Evolutionary conservation across 1,140 invertebrate species (phyloP).

Genomic region (Ceratoteleas bidentatus): DNA sequence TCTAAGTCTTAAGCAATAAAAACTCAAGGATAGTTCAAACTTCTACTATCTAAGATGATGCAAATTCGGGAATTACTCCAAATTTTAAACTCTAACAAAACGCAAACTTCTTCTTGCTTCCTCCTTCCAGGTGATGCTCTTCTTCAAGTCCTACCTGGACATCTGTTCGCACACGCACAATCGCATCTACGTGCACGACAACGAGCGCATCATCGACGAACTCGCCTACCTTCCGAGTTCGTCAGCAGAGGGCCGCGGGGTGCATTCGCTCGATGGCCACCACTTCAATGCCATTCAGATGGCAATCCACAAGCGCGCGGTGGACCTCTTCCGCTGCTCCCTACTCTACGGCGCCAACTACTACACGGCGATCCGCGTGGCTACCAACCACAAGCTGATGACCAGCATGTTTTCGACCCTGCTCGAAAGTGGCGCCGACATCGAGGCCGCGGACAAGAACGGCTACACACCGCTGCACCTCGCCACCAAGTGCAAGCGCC

Average conservation of each 20-base stretch:
- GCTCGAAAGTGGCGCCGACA: slow-evolving; percentile 3
- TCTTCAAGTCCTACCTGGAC: slow-evolving; percentile 13
- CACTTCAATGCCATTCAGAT: slow-evolving; percentile 42
- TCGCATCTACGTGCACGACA: slow-evolving; percentile 7
- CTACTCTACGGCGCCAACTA: slow-evolving; percentile 17
- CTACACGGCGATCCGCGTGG: neutral
- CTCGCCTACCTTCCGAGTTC: slow-evolving; percentile 20
- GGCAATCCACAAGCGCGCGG: slow-evolving; percentile 34
- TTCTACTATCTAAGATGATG: no score
- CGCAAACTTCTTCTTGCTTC: neutral
- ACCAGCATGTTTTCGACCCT: slow-evolving; percentile 12
- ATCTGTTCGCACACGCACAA: neutral
- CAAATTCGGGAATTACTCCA: neutral
- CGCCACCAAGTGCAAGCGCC: slow-evolving; percentile 20
- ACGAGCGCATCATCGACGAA: slow-evolving; percentile 7
- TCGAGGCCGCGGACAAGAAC: slow-evolving; percentile 1
- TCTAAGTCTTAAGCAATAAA: no score
- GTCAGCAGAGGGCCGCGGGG: neutral
- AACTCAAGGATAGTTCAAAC: no score
- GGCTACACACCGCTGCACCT: slow-evolving; percentile 26
- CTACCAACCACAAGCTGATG: slow-evolving; percentile 24
- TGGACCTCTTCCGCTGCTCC: slow-evolving; percentile 22
- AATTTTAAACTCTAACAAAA: neutral
- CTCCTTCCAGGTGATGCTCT: slow-evolving; percentile 14
- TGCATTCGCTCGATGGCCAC: neutral